Base-by-base conservation (phyloP, 2,113 vertebrate species). In the Phaethon lepturus region DNA sequence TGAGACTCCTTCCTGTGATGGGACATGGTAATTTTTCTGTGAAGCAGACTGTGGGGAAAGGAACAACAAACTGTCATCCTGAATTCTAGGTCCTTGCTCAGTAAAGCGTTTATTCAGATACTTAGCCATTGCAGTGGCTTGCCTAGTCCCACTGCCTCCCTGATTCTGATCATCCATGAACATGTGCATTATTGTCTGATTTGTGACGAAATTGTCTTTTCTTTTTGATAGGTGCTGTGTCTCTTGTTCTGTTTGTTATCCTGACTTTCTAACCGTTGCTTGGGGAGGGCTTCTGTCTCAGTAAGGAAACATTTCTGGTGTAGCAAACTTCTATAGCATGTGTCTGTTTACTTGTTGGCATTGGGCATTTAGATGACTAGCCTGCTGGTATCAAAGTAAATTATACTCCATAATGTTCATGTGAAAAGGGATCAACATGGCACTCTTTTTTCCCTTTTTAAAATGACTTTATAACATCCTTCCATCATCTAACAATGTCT, bases 161-260 rank as follows among this genome's bases (percentile, higher is more conserved):
- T 68, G 62, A n/a, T 73, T 72, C 40, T 68, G 15, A 11, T 60
- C 2, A 42, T 78, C 52, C 4, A 2, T 40, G 72, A 75, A 28
- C 23, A 3, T 2, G 1, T 18, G 14, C 6, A 0, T 67, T 86
- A 28, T 7, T 44, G 13, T 24, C 38, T 58, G 53, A 55, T 62
- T 71, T 44, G 23, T 52, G 6, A 74, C 6, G 71, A 3, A 2
- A 29, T 35, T 75, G 2, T 55, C 10, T 23, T 66, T 71, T 15
- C 8, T 31, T 75, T 81, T 62, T 33, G 15, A 3, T 42, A 50
- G n/a, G 20, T 83, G 6, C 13, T 24, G 2, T 29, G 10, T 58
- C 5, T 86, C 17, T 23, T 52, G 4, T 6, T 69, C 73, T 4
- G 8, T 56, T 84, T 66, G 24, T 86, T 29, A 42, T 14, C 5